phyloP scores from a whole-genome alignment of 2,888 invertebrate species.

The Cybosia mesomella region DNA sequence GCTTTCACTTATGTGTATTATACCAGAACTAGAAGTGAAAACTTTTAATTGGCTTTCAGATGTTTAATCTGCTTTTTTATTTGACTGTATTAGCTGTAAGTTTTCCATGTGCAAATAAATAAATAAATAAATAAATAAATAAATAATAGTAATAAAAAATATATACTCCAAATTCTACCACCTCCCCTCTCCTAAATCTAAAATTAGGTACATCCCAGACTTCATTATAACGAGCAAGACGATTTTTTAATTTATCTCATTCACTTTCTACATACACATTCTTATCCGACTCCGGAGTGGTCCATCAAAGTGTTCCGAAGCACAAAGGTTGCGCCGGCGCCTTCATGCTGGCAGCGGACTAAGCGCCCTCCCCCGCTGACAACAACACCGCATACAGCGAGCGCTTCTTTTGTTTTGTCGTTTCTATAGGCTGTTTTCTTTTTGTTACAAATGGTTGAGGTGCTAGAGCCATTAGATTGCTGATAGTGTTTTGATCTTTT shows the following conservation, averaged over 20 bases:
- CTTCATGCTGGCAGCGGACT: constrained; percentile 77
- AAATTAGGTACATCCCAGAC: background rate
- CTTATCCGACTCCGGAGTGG: constrained; percentile 10
- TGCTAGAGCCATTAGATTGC: constrained; percentile 16
- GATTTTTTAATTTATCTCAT: constrained; percentile 13
- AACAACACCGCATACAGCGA: constrained; percentile 46
- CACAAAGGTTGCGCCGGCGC: constrained; percentile 82
- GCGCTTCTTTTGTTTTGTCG: constrained; percentile 32
- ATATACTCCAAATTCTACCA: too few species aligned
- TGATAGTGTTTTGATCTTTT: constrained; percentile 4
- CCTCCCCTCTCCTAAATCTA: background rate
- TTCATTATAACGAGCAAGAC: background rate
- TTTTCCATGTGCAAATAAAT: too few species aligned
- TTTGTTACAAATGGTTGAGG: constrained; percentile 14
- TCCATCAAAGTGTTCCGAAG: constrained; percentile 27
- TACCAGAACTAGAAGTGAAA: too few species aligned
- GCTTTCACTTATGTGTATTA: too few species aligned
- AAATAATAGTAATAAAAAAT: too few species aligned
- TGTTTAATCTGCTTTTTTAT: too few species aligned
- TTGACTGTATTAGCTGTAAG: too few species aligned
- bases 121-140: too few species aligned
- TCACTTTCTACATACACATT: constrained; percentile 14
- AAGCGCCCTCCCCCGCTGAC: constrained; percentile 78
- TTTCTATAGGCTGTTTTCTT: constrained; percentile 21
- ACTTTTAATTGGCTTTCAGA: too few species aligned